Percentiles rank a stretch among this genome's conserved stretches.
phyloP scores from a whole-genome alignment of 2,113 vertebrate genomes.

The Phoxinus phoxinus region DNA sequence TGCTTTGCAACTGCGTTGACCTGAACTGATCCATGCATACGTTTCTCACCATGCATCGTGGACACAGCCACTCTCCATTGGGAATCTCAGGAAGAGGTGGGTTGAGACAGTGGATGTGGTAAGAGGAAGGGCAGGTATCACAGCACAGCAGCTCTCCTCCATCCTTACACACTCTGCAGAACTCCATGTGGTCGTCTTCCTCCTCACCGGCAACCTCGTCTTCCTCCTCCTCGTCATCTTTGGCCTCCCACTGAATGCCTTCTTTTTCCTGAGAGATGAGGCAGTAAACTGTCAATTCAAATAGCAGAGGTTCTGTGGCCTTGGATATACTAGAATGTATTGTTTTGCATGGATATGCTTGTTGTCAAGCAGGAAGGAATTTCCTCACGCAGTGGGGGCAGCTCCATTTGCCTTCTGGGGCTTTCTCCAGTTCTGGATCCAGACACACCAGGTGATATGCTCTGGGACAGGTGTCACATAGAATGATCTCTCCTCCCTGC shows the following conservation, averaged over 20 bases:
- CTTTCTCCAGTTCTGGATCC: constrained; percentile 96
- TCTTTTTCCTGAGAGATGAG: constrained; percentile 88
- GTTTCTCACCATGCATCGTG: constrained; percentile 93
- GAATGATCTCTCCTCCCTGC: constrained; percentile 97
- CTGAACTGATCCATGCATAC: background rate
- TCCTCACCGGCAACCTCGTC: constrained; percentile 88
- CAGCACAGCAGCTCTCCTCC: constrained; percentile 92
- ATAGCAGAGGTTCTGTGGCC: background rate
- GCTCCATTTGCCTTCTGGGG: constrained; percentile 97
- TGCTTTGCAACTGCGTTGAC: background rate
- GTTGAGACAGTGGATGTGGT: constrained; percentile 96
- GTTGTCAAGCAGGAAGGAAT: background rate
- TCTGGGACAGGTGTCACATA: constrained; percentile 95
- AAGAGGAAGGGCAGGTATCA: constrained; percentile 91
- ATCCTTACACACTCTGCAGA: constrained; percentile 96
- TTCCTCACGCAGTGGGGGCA: constrained; percentile 95
- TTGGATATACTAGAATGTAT: background rate
- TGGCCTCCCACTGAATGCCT: constrained; percentile 98
- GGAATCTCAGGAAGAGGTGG: constrained; percentile 96
- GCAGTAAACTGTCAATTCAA: background rate
- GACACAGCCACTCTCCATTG: constrained; percentile 98
- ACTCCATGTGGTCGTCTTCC: constrained; percentile 99
- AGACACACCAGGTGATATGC: constrained; percentile 98
- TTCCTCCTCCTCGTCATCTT: constrained; percentile 91
- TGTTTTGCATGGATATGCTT: background rate